Percentiles rank a stretch among this genome's conserved stretches.
phyloP scores from a whole-genome alignment of 1,140 invertebrate genomes.

The Nephotettix cincticeps region DNA sequence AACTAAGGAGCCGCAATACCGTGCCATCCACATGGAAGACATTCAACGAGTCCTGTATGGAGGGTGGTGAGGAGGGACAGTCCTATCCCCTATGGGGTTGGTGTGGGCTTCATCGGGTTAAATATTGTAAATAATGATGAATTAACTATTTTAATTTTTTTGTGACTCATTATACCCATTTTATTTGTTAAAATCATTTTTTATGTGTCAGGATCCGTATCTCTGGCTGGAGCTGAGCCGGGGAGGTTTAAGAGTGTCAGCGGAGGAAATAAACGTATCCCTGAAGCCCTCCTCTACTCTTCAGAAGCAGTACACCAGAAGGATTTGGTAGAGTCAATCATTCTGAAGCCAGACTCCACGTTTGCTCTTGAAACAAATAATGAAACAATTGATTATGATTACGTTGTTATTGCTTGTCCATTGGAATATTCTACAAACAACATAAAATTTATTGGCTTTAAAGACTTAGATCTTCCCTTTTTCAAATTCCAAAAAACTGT shows the following conservation, averaged over 20 bases:
- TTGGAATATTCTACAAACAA: slow-evolving; percentile 45
- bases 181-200: no score
- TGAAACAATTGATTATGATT: slow-evolving; percentile 50
- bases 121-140: no score
- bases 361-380: not conserved
- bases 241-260: slow-evolving; percentile 58
- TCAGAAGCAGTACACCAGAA: slow-evolving; percentile 49
- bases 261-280: slow-evolving; percentile 60
- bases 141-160: no score
- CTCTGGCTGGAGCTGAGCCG: slow-evolving; percentile 54
- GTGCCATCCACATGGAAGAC: no score
- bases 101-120: no score
- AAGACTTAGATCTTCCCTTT: slow-evolving; percentile 24
- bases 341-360: not conserved
- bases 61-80: no score
- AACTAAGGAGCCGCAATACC: no score
- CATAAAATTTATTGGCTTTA: slow-evolving; percentile 47
- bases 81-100: no score
- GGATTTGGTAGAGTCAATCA: slow-evolving; percentile 34
- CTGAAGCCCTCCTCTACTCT: slow-evolving; percentile 47
- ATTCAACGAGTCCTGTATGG: no score
- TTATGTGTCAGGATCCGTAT: slow-evolving; percentile 51
- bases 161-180: no score
- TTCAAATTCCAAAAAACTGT: slow-evolving; percentile 56
- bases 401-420: slow-evolving; percentile 60